Evolutionary conservation across 2,113 vertebrate genomes (phyloP), one percentile per base, ranked within the genome.

Genomic region (Benitochromis conjunctus): DNA sequence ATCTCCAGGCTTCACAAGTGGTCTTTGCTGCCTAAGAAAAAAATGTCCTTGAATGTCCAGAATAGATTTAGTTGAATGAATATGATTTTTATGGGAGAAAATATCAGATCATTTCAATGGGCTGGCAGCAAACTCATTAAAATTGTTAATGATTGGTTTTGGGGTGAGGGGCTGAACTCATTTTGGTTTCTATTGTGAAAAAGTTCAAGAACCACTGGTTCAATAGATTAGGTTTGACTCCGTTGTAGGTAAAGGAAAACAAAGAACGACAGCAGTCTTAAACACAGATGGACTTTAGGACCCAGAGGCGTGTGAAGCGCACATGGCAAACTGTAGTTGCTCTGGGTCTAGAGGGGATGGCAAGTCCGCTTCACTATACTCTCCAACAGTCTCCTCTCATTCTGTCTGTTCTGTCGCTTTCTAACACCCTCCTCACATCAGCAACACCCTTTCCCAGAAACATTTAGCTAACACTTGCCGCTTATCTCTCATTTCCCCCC

Each of bases 251-350:
- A 5, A 56, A n/a, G 41, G 38, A 9, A 57, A 13, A 19, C 5
- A n/a, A 76, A 51, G 26, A 34, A 13, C 43, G 26, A 53, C 71
- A 53, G 43, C 16, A 5, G 24, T 48, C 60, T 7, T 11, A 9
- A 6, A 19, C 5, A 0, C 0, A 7, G 3, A 12, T 51, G 1
- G 84, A 31, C 91, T 81, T 57, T 95, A 94, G 93, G 95, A 94
- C 94, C 95, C 88, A 11, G 92, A 76, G 53, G 78, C 51, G 11
- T 26, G 24, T 11, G 29, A 53, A n/a, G 88, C 82, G 94, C 93
- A 95, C 95, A 95, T 95, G 95, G 94, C 90, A 41, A 14, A 58
- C 83, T 34, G 92, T 80, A 81, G 78, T 89, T 46, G 88, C 91
- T 90, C 86, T 41, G 84, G 82, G 81, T 60, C 79, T 58, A 86